Evolutionary conservation across 2,797 vertebrate genomes (phyloP).

Genomic region (Syngnathus acus): DNA sequence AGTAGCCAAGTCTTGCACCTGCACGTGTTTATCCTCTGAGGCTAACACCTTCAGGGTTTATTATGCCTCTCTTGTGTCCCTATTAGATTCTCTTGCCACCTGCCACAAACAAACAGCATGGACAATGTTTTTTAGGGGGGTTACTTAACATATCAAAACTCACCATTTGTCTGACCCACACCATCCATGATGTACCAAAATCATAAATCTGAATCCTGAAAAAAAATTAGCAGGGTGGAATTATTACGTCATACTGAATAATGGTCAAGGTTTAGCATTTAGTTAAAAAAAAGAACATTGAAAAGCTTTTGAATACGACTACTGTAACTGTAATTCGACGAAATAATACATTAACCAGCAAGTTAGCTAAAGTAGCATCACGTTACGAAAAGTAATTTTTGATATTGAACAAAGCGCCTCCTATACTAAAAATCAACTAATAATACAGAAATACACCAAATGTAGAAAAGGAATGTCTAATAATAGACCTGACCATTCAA

Average conservation of each 20-base stretch:
- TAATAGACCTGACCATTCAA: neutral
- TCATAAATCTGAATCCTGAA: neutral
- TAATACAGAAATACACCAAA: too few relatives aligned
- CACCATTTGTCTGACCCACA: neutral
- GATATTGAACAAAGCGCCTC: neutral
- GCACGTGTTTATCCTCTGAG: constrained; percentile 14
- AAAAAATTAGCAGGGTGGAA: neutral
- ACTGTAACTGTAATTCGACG: neutral
- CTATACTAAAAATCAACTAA: neutral
- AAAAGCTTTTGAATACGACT: neutral
- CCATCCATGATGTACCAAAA: neutral
- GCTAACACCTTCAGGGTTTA: constrained; percentile 27
- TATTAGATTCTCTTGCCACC: neutral
- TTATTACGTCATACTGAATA: neutral
- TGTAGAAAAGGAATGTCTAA: too few relatives aligned
- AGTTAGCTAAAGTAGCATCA: neutral
- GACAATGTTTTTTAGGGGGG: neutral
- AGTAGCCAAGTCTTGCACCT: constrained; percentile 44
- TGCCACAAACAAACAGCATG: neutral
- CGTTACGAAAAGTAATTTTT: neutral
- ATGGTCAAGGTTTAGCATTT: too few relatives aligned
- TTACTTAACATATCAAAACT: neutral
- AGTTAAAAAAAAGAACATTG: too few relatives aligned
- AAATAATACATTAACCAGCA: neutral
- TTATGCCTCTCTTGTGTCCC: constrained; percentile 8